Evolutionary conservation across 2,888 invertebrate species (phyloP).

Genomic region (Tiphia femorata): DNA sequence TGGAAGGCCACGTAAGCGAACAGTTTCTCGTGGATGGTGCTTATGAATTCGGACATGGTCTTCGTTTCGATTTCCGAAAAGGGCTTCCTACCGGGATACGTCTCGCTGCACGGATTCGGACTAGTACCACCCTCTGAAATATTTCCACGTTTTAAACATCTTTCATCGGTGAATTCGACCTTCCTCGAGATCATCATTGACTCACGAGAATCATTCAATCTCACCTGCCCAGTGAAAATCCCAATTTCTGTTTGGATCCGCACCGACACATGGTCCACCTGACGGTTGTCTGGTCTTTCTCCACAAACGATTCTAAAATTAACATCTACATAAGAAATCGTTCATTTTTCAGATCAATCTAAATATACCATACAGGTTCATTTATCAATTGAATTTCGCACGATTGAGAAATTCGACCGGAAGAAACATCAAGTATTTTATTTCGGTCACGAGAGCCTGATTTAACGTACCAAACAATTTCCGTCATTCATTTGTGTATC

Average conservation of each 20-base stretch:
- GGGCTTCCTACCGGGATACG: slow-evolving; percentile 76
- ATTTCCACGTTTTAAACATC: not conserved
- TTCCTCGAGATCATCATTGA: not conserved
- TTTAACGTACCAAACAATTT: too few species aligned
- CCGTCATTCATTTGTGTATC: too few species aligned
- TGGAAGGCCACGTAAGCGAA: slow-evolving; percentile 80
- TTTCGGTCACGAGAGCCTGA: too few species aligned
- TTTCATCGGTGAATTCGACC: not conserved
- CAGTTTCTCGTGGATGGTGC: slow-evolving; percentile 69
- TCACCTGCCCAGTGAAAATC: slow-evolving; percentile 75
- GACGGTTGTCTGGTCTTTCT: slow-evolving; percentile 75
- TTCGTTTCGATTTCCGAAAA: slow-evolving; percentile 80
- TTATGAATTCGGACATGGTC: slow-evolving; percentile 72
- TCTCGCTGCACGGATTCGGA: slow-evolving; percentile 73
- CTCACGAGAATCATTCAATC: not conserved
- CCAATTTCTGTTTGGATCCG: slow-evolving; percentile 86
- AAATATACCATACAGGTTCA: too few species aligned
- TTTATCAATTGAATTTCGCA: too few species aligned
- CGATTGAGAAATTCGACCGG: too few species aligned
- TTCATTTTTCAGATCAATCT: too few species aligned
- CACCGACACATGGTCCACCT: slow-evolving; percentile 72
- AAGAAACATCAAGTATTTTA: too few species aligned
- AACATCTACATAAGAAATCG: not conserved
- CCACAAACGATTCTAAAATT: slow-evolving; percentile 75
- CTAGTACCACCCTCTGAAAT: slow-evolving; percentile 72